Evolutionary conservation across 2,113 vertebrate genomes (phyloP).

Genomic region (Thomomys bottae): DNA sequence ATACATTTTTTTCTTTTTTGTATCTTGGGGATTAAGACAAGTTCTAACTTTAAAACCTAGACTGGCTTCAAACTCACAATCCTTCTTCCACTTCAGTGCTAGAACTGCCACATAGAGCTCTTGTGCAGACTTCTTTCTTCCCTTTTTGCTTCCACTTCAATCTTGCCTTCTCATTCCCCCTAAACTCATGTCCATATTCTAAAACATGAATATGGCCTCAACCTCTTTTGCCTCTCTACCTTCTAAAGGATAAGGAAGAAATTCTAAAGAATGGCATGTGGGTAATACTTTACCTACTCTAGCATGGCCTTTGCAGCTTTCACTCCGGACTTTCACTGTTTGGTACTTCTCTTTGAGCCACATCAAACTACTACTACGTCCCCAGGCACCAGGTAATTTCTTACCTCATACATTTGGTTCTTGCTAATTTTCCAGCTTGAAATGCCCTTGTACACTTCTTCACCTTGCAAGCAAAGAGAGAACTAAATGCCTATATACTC

Average conservation of each 20-base stretch:
- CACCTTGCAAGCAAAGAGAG: neutral
- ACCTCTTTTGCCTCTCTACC: neutral
- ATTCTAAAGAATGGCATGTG: neutral
- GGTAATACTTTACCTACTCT: neutral
- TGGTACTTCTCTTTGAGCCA: neutral
- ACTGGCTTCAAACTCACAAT: neutral
- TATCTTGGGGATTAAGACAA: neutral
- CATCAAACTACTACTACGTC: neutral
- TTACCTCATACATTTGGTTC: neutral
- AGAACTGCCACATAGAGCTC: neutral
- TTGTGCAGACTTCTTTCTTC: neutral
- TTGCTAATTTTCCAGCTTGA: neutral
- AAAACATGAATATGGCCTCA: neutral
- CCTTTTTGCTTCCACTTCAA: neutral
- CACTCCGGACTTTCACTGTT: neutral
- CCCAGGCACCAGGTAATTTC: neutral
- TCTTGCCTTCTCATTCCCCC: neutral
- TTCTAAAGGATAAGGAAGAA: neutral
- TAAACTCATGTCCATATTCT: neutral
- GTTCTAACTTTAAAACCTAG: neutral
- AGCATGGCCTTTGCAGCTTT: neutral
- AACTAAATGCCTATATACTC: slow-evolving; percentile 13
- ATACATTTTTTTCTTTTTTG: no score
- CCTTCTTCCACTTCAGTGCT: neutral
- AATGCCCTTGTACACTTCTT: neutral